Evolutionary conservation across 2,113 vertebrate species (phyloP), one percentile per base, ranked within the genome.

Genomic region (Cheilinus undulatus): DNA sequence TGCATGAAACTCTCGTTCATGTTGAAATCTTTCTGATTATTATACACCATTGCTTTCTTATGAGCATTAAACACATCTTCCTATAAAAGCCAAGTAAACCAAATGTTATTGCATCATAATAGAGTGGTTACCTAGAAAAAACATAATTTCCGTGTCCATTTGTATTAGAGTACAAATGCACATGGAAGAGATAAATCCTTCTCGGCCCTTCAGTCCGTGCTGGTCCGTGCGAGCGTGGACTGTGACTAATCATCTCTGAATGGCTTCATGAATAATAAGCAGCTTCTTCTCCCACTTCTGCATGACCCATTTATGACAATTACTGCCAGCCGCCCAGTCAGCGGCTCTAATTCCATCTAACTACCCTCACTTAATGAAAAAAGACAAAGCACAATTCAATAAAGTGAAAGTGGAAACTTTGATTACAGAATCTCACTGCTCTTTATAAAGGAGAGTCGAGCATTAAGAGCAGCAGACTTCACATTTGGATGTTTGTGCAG

Each of bases 201-300:
- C 0, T 36, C 14, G 7, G 7, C 10, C 42, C n/a, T 0, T 24
- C 12, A 65, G 46, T 15, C 45, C 3, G 1, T 10, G 4, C 24
- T 64, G 7, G 22, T 50, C 49, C 49, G 42, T 45, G 42, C 38
- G 40, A 50, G 67, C 49, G 2, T 50, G 42, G 54, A 36, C 69
- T 51, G 50, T 42, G 59, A 69, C 67, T 78, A 45, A 66, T 67
- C 38, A 50, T 34, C 20, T 15, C 30, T 58, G 54, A 62, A 63
- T 52, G 53, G 46, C 62, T 60, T 69, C 52, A 59, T 80, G 63
- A 80, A 79, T 84, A 69, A 68, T 80, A 61, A 75, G 58, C 61
- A 84, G 74, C 68, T 63, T 75, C 69, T 53, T 38, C 69, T 74
- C 57, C 71, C 67, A 80, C 49, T 61, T 70, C 20, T 74, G 26